phyloP scores from a whole-genome alignment of 2,113 vertebrate species.

The Scartelaos histophorus region DNA sequence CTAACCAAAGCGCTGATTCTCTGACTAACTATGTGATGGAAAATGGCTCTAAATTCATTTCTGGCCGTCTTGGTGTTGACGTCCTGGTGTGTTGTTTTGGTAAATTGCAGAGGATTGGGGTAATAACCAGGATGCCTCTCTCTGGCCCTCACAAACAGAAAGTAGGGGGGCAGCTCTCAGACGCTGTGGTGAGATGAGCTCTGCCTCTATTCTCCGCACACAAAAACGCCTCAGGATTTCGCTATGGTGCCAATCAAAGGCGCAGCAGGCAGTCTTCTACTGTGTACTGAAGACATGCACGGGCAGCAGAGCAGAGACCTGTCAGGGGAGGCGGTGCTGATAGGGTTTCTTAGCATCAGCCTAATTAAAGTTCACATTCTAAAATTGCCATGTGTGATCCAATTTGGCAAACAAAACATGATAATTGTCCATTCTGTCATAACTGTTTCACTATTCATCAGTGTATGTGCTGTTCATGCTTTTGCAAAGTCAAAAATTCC shows the following conservation, averaged over 20 bases:
- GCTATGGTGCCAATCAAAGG: not conserved
- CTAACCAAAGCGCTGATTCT: not conserved
- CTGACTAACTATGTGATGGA: not conserved
- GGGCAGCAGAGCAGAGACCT: not conserved
- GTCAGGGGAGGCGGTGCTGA: not conserved
- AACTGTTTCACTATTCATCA: no score
- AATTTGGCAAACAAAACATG: no score
- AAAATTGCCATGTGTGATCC: no score
- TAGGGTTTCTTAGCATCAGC: not conserved
- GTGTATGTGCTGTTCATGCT: no score
- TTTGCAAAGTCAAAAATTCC: no score
- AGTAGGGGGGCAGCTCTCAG: not conserved
- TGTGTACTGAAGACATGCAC: not conserved
- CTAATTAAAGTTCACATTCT: no score
- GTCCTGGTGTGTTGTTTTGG: not conserved
- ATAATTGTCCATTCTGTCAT: no score
- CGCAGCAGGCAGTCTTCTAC: not conserved
- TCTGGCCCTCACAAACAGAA: not conserved
- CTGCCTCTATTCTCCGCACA: not conserved
- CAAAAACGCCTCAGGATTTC: not conserved
- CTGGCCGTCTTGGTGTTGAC: not conserved
- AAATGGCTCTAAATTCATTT: not conserved
- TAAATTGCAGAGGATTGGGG: conserved; percentile 8
- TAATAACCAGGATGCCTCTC: not conserved
- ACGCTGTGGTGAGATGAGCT: not conserved